These are phyloP conservation scores for Pygmarrhopalites habei DNA, from an alignment of 1,140 invertebrate species.

Conservation along the genomic window DNA sequence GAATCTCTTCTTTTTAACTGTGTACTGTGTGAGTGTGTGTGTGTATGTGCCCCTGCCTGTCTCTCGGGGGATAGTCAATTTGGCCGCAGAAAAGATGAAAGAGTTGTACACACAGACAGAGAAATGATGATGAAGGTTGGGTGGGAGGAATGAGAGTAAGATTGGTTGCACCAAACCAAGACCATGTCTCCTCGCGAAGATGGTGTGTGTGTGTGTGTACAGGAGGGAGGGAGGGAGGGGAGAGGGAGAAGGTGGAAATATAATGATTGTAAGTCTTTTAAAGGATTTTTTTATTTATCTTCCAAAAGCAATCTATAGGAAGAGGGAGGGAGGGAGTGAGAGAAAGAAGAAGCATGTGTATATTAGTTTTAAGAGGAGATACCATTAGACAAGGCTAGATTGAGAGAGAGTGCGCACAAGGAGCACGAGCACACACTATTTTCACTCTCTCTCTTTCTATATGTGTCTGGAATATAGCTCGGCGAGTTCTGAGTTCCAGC, in stretches of 20 bases:
- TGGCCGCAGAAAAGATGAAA: constrained; percentile 4
- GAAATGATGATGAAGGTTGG: no score
- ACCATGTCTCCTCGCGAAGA: no score
- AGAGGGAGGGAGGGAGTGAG: not conserved
- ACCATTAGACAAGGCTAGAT: not conserved
- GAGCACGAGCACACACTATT: not conserved
- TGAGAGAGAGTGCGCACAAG: not conserved
- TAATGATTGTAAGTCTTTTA: constrained; percentile 17
- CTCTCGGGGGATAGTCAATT: not conserved
- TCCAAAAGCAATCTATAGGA: not conserved
- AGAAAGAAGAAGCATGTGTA: not conserved
- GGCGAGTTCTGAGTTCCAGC: no score
- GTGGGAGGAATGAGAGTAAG: constrained; percentile 12
- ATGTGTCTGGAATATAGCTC: no score
- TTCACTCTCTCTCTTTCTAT: no score
- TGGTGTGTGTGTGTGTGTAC: no score
- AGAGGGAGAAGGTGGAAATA: constrained; percentile 4
- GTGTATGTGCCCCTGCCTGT: no score
- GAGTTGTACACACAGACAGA: constrained; percentile 1
- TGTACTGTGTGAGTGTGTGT: no score
- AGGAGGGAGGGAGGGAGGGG: no score
- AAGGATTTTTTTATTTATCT: constrained; percentile 14
- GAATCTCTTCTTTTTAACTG: no score
- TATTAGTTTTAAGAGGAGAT: not conserved
- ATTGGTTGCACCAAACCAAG: constrained; percentile 1